Conservation (phyloP, 1,140 invertebrate species). For the Dendrolimus punctatus region DNA sequence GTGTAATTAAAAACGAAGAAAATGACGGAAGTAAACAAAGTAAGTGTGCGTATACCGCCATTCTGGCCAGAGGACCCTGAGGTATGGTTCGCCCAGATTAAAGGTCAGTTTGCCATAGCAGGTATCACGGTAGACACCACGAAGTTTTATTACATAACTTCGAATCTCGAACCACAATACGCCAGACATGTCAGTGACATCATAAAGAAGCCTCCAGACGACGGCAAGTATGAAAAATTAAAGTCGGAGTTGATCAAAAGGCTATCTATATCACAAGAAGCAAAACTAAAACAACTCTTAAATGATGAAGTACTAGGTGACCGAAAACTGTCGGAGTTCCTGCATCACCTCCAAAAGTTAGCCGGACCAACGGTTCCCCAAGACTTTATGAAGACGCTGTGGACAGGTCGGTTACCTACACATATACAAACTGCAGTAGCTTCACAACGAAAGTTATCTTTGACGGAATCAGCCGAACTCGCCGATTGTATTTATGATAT, state of each 20-base stretch:
- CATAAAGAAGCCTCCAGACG: constrained; percentile 4
- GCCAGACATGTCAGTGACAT: constrained; percentile 3
- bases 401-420: constrained; percentile 22
- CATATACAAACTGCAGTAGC: constrained; percentile 7
- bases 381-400: constrained; percentile 23
- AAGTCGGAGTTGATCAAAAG: constrained; percentile 8
- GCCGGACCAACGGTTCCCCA: constrained; percentile 14
- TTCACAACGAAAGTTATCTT: background rate
- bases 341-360: constrained; percentile 8
- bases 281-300: constrained; percentile 20
- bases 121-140: constrained; percentile 1
- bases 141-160: constrained; percentile 2
- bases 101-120: constrained; percentile 8
- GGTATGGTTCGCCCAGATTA: constrained; percentile 23
- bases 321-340: constrained; percentile 29
- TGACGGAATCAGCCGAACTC: too few species aligned
- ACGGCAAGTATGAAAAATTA: constrained; percentile 8
- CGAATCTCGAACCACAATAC: constrained; percentile 2
- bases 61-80: constrained; percentile 14
- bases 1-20: background rate
- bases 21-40: background rate
- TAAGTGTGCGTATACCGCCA: constrained; percentile 1
- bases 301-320: constrained; percentile 22
- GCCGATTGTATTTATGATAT: too few species aligned
- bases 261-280: constrained; percentile 6